These are phyloP conservation scores for Sipha maydis DNA, from an alignment of 2,888 invertebrate genomes.

Conservation along the genomic window DNA sequence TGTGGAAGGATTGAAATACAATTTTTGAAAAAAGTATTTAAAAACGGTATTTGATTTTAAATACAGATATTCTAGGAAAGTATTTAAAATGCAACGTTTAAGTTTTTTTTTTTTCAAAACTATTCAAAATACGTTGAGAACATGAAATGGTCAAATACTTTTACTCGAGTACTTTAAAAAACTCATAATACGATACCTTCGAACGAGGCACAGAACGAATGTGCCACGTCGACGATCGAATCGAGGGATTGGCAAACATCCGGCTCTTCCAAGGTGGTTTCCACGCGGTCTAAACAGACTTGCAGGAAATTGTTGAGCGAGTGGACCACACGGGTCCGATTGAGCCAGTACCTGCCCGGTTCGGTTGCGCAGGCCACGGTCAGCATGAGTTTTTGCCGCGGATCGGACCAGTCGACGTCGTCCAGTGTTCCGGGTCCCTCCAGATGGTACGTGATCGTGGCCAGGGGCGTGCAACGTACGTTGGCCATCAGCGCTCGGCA, in stretches of 20 bases:
- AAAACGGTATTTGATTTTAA: too few relatives aligned
- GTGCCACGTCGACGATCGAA: conserved; percentile 8
- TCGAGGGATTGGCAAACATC: not conserved
- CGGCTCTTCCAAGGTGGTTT: not conserved
- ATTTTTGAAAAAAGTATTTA: too few relatives aligned
- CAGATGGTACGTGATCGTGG: not conserved
- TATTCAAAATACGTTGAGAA: too few relatives aligned
- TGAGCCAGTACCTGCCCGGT: not conserved
- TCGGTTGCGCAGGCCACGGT: not conserved
- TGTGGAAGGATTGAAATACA: too few relatives aligned
- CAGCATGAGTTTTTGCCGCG: not conserved
- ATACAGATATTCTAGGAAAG: too few relatives aligned
- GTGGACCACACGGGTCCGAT: not conserved
- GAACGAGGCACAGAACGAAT: conserved; percentile 21
- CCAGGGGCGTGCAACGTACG: conserved; percentile 27
- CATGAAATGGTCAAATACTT: too few relatives aligned
- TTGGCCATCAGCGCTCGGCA: not conserved
- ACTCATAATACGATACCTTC: not conserved
- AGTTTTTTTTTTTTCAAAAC: too few relatives aligned
- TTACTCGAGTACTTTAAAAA: too few relatives aligned
- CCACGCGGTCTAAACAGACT: not conserved
- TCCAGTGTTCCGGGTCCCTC: too few relatives aligned
- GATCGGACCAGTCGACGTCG: conserved; percentile 31
- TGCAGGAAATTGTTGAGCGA: not conserved
- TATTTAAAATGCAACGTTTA: too few relatives aligned